phyloP scores from a whole-genome alignment of 2,888 invertebrate species.

The Autographa pulchrina region DNA sequence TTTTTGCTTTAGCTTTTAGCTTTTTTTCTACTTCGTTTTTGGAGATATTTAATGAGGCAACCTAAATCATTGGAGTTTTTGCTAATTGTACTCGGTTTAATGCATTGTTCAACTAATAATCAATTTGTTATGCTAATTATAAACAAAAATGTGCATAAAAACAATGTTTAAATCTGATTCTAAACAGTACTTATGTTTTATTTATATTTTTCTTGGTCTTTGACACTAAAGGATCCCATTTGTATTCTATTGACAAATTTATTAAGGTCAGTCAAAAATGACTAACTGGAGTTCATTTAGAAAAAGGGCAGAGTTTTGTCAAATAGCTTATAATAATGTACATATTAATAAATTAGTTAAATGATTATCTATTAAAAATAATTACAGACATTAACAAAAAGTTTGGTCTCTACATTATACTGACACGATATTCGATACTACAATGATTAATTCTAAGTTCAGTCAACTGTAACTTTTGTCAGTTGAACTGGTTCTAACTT shows the following conservation, averaged over 20 bases:
- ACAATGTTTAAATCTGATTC: too few relatives aligned
- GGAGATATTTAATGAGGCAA: conserved; percentile 34
- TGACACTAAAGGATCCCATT: too few relatives aligned
- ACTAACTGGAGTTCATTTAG: too few relatives aligned
- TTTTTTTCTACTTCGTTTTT: conserved; percentile 28
- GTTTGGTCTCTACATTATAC: neutral
- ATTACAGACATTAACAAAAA: neutral
- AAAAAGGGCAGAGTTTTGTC: too few relatives aligned
- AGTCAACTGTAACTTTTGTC: conserved; percentile 46
- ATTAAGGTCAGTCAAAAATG: too few relatives aligned
- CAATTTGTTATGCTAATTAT: conserved; percentile 24
- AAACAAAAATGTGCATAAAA: neutral
- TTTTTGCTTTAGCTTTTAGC: conserved; percentile 43
- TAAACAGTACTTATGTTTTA: too few relatives aligned
- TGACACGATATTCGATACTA: conserved; percentile 22
- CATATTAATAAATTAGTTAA: too few relatives aligned
- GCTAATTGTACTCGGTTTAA: conserved; percentile 35
- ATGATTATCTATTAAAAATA: neutral
- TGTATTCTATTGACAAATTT: too few relatives aligned
- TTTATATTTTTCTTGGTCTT: too few relatives aligned
- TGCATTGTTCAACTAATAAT: conserved; percentile 20
- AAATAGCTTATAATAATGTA: too few relatives aligned
- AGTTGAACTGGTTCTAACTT: conserved; percentile 41
- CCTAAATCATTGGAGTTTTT: conserved; percentile 37
- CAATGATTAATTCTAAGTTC: conserved; percentile 50